phyloP scores from a whole-genome alignment of 2,113 vertebrate species.

The Pelecanoides urinatrix region DNA sequence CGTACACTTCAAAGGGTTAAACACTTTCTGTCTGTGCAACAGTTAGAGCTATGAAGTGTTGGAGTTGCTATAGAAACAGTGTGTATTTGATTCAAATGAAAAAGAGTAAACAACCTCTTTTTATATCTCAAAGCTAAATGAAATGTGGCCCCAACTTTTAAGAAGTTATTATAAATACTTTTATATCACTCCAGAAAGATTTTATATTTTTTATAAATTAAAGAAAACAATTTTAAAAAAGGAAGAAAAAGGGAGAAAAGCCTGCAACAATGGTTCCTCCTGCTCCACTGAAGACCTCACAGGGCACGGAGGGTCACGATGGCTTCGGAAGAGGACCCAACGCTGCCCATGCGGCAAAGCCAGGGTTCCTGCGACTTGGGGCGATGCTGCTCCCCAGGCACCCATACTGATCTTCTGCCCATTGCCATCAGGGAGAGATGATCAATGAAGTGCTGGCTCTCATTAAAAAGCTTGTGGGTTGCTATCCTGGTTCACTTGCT shows the following conservation, averaged over 20 bases:
- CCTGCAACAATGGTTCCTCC: background rate
- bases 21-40: background rate
- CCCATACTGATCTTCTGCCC: too few species aligned
- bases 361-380: background rate
- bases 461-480: background rate
- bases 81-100: slow-evolving; percentile 10
- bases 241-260: background rate
- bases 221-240: background rate
- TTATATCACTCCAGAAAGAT: background rate
- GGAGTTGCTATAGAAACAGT: slow-evolving; percentile 55
- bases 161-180: background rate
- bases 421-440: rapidly evolving
- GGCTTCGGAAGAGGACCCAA: background rate
- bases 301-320: background rate
- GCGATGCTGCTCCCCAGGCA: background rate
- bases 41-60: slow-evolving; percentile 21
- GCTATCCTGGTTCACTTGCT: background rate
- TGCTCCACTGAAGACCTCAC: background rate
- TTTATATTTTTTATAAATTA: background rate
- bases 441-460: background rate
- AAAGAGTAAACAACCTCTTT: slow-evolving; percentile 39
- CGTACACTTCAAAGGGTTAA: slow-evolving; percentile 37
- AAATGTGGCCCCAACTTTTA: slow-evolving; percentile 13
- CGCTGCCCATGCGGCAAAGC: rapidly evolving
- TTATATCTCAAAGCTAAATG: background rate